Base-by-base conservation (phyloP, 2,113 vertebrate species). In the Alethe castanea region DNA sequence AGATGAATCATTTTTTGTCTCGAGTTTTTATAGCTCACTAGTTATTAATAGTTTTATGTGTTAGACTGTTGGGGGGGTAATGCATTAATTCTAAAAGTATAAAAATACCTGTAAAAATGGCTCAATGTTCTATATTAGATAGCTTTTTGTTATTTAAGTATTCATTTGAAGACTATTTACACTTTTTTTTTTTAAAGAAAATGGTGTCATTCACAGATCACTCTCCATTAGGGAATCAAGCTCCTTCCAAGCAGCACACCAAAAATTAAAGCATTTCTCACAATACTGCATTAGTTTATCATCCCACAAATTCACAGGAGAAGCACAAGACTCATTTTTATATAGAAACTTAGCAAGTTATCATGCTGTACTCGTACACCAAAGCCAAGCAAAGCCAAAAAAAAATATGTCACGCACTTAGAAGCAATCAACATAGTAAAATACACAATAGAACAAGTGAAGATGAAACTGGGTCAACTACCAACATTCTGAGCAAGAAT, bases 381-480 rank as follows among this genome's bases (percentile, higher is more conserved):
- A 93, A 89, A 90, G 56, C 28, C 66, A 93, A 94, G 56, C 28
- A 71, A 91, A 94, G 20, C 26, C 31, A 86, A 90, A 90, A 50
- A 87, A 87, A 48, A 72, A 29, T 1, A 26, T 14, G 38, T 35
- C 66, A 59, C 1, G 0, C 33, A 26, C 33, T 82, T n/a, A 15
- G 29, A 92, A 72, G 35, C 12, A 86, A 85, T 26, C 44, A 54
- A 11, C 1, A 1, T 33, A 92, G 33, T 45, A 62, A 65, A 69
- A 33, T 20, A 81, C 19, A 19, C 12, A 59, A 57, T 16, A 74
- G 26, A 74, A 66, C 4, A 84, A 82, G 12, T 40, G 8, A 86
- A 64, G 33, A 52, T 66, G 80, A 82, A 85, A 64, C 13, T 33
- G 24, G 60, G 70, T 76, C 53, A 72, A 3, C 16, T 12, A 65